Evolutionary conservation across 2,797 vertebrate genomes (phyloP).

Genomic region (Falco biarmicus): DNA sequence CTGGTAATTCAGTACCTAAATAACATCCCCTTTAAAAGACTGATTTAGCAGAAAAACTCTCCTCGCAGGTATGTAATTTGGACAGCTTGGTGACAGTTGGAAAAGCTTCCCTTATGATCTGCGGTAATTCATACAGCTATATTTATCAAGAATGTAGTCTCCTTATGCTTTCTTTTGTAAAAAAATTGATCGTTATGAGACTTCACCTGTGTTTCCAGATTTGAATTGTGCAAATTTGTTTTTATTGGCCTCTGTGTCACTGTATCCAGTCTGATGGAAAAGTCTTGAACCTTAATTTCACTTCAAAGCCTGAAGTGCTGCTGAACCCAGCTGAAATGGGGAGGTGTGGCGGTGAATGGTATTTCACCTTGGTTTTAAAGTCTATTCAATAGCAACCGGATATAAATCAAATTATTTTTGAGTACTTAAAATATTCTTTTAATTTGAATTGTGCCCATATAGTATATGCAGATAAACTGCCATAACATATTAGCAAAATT

Average conservation of each 20-base stretch:
- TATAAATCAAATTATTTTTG: not conserved
- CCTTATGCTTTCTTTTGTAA: not conserved
- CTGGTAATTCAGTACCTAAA: constrained; percentile 17
- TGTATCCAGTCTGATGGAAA: not conserved
- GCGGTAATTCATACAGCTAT: not conserved
- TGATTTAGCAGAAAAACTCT: constrained; percentile 5
- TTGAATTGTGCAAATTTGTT: not conserved
- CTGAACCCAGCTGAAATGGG: not conserved
- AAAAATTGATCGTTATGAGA: not conserved
- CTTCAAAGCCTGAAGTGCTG: not conserved
- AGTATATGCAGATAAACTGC: not conserved
- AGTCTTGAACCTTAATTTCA: not conserved
- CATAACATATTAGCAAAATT: not conserved
- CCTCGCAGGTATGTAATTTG: constrained; percentile 19
- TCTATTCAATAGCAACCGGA: not conserved
- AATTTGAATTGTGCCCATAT: not conserved
- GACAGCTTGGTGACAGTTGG: constrained; percentile 12
- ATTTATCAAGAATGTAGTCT: not conserved
- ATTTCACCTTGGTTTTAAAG: not conserved
- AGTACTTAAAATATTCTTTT: not conserved
- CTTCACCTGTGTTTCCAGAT: not conserved
- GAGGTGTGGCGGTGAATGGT: not conserved
- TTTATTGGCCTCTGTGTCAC: not conserved
- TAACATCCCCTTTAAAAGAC: not conserved
- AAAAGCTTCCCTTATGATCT: not conserved